Percentiles rank a stretch among this genome's conserved stretches.
phyloP scores from a whole-genome alignment of 2,888 invertebrate genomes.

The Crepidodera aurea region DNA sequence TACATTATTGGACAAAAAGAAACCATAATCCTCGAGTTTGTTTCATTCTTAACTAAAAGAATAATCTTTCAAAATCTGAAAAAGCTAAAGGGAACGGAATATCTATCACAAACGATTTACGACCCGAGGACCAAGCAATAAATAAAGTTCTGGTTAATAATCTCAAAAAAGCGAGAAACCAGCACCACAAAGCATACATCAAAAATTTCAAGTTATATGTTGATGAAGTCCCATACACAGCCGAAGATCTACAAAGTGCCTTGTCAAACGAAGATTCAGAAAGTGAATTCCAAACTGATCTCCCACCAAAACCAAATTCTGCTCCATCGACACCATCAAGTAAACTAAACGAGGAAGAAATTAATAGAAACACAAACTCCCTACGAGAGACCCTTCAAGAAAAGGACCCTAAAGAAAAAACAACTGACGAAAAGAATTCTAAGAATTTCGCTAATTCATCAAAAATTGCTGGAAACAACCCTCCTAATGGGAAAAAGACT shows the following conservation, averaged over 20 bases:
- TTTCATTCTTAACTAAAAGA: neutral
- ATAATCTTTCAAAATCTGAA: slow-evolving; percentile 4
- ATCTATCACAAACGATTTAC: slow-evolving; percentile 17
- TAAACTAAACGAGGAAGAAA: neutral
- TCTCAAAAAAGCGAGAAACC: slow-evolving; percentile 15
- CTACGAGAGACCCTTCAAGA: neutral
- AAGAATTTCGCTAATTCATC: too few relatives aligned
- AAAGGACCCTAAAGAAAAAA: too few relatives aligned
- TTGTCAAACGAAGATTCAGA: neutral
- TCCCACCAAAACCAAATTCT: neutral
- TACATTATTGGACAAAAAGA: neutral
- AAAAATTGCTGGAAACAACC: too few relatives aligned
- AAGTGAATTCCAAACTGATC: neutral
- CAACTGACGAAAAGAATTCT: too few relatives aligned
- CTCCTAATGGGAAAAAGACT: too few relatives aligned
- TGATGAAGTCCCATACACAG: slow-evolving; percentile 8
- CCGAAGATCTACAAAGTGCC: slow-evolving; percentile 9
- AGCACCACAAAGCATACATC: slow-evolving; percentile 20
- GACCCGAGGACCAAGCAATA: slow-evolving; percentile 14
- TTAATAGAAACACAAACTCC: neutral
- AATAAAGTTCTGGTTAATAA: slow-evolving; percentile 16
- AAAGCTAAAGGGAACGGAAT: slow-evolving; percentile 21
- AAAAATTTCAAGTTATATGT: slow-evolving; percentile 21
- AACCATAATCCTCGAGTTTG: slow-evolving; percentile 11
- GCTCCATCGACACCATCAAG: neutral